phyloP scores from a whole-genome alignment of 2,113 vertebrate genomes.

The Pollimyrus isidori region DNA sequence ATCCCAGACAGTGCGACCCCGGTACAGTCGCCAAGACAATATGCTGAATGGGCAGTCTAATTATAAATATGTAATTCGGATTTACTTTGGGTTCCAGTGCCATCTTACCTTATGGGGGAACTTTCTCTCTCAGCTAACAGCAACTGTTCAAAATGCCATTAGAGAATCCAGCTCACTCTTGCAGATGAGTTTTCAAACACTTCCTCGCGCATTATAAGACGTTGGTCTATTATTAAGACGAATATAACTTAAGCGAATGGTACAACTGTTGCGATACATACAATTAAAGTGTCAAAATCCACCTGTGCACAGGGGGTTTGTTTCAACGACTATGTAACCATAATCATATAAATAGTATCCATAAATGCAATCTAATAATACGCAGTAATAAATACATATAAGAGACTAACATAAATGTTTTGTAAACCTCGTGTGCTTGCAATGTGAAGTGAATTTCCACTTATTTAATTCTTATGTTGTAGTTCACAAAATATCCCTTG shows the following conservation, averaged over 20 bases:
- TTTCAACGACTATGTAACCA: background rate
- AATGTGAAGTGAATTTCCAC: background rate
- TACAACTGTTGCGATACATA: constrained; percentile 21
- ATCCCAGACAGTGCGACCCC: constrained; percentile 65
- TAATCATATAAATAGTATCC: background rate
- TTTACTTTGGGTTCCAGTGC: constrained; percentile 80
- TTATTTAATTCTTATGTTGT: background rate
- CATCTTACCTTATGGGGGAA: constrained; percentile 99
- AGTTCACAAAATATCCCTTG: constrained; percentile 14
- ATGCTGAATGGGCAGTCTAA: constrained; percentile 99
- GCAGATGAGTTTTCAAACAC: constrained; percentile 71
- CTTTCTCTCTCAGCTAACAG: constrained; percentile 68
- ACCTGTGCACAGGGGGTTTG: constrained; percentile 14
- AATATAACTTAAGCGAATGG: constrained; percentile 27
- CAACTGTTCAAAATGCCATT: constrained; percentile 92
- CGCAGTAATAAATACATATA: background rate
- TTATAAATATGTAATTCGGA: constrained; percentile 99
- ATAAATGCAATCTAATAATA: background rate
- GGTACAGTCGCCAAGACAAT: constrained; percentile 66
- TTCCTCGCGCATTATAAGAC: constrained; percentile 65
- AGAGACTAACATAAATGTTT: background rate
- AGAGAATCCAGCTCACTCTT: constrained; percentile 71
- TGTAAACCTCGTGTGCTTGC: background rate
- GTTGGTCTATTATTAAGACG: constrained; percentile 66
- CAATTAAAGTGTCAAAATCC: constrained; percentile 41